A percentile compares a stretch with the other conserved stretches of the same genome.
Evolutionary conservation across 2,888 invertebrate genomes (phyloP).

Genomic region (Amblyteles armatorius): DNA sequence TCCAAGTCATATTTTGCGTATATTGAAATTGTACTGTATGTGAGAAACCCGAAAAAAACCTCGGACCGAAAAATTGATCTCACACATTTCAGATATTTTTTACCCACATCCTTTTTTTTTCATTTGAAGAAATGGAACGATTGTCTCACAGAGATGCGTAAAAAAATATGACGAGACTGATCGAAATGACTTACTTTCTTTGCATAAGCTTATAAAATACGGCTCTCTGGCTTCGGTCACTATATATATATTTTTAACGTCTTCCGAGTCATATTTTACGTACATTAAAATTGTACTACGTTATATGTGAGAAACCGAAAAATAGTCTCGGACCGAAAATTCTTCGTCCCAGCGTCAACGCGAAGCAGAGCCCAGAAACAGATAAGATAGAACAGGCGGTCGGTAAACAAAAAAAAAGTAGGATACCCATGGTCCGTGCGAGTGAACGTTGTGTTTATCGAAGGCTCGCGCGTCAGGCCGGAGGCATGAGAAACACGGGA

Average conservation of each 20-base stretch:
- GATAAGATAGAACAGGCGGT: slow-evolving; percentile 24
- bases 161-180: too few relatives aligned
- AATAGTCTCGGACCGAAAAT: background rate
- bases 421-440: slow-evolving; percentile 25
- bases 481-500: slow-evolving; percentile 35
- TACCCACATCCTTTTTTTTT: too few relatives aligned
- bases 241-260: too few relatives aligned
- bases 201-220: too few relatives aligned
- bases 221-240: too few relatives aligned
- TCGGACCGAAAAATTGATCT: background rate
- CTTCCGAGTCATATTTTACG: too few relatives aligned
- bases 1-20: too few relatives aligned
- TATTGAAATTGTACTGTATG: too few relatives aligned
- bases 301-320: background rate
- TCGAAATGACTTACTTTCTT: too few relatives aligned
- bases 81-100: too few relatives aligned
- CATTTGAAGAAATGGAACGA: too few relatives aligned
- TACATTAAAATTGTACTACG: too few relatives aligned
- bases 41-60: background rate
- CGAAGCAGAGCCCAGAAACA: background rate
- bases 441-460: slow-evolving; percentile 42
- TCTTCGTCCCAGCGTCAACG: background rate
- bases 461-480: slow-evolving; percentile 37
- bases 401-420: background rate
- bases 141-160: background rate